These are phyloP conservation scores for Brachyistius frenatus DNA, from an alignment of 2,113 vertebrate genomes.

Conservation along the genomic window DNA sequence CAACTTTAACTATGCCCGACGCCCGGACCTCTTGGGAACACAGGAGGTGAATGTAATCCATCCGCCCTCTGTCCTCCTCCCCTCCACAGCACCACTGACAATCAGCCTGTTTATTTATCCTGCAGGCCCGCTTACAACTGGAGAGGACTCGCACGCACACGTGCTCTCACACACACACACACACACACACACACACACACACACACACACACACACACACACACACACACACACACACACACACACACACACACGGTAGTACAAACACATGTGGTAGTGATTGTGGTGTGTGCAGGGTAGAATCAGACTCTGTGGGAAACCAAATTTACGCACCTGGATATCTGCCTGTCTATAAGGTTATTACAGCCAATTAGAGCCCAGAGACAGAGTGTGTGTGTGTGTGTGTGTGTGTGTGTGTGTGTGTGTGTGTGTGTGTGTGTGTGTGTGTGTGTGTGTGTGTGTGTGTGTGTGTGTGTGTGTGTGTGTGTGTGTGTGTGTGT, in stretches of 20 bases:
- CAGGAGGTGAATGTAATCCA: constrained; percentile 84
- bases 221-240: constrained; percentile 1
- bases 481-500: background rate
- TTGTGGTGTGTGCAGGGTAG: constrained; percentile 62
- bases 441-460: background rate
- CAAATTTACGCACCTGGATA: constrained; percentile 78
- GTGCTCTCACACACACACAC: constrained; percentile 50
- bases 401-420: background rate
- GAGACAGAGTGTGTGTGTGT: constrained; percentile 12
- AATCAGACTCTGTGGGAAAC: constrained; percentile 68
- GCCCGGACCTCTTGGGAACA: constrained; percentile 69
- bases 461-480: constrained; percentile 7
- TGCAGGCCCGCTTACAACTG: constrained; percentile 78
- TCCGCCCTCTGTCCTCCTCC: constrained; percentile 61
- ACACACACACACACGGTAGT: constrained; percentile 12
- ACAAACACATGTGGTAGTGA: constrained; percentile 79
- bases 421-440: background rate
- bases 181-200: constrained; percentile 10
- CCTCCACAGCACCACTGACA: constrained; percentile 69
- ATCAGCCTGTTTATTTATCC: constrained; percentile 89
- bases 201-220: background rate
- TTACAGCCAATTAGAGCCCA: constrained; percentile 76
- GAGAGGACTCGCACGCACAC: constrained; percentile 63
- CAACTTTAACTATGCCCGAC: constrained; percentile 58
- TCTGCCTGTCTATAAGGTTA: constrained; percentile 77